A percentile compares a stretch with the other conserved stretches of the same genome.
Conservation (phyloP, 2,888 invertebrate genomes). For the Drosophila falleni region DNA sequence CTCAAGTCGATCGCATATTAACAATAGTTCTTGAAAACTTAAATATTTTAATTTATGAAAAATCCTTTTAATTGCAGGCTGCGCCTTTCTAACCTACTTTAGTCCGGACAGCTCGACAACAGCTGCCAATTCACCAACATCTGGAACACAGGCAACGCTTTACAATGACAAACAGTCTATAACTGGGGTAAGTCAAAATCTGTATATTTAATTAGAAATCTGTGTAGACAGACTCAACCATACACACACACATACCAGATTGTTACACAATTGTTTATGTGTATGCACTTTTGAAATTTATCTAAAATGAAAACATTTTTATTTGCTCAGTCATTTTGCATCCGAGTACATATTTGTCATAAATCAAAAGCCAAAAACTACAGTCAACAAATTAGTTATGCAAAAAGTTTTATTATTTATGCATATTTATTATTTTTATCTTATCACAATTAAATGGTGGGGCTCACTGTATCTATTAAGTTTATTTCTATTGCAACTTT, state of each 20-base stretch:
- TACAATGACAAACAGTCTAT: slow-evolving; percentile 99
- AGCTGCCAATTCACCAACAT: slow-evolving; percentile 87
- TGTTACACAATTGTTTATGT: slow-evolving; percentile 32
- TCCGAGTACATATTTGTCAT: slow-evolving; percentile 31
- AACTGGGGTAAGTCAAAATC: slow-evolving; percentile 95
- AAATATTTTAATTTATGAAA: neutral
- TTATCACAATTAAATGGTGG: slow-evolving; percentile 29
- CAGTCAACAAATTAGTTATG: slow-evolving; percentile 43
- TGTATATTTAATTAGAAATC: slow-evolving; percentile 21
- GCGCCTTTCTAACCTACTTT: slow-evolving; percentile 99
- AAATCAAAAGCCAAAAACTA: slow-evolving; percentile 45
- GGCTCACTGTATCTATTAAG: slow-evolving; percentile 13
- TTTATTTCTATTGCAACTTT: slow-evolving; percentile 13
- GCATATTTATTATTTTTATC: slow-evolving; percentile 8
- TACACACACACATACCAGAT: slow-evolving; percentile 4
- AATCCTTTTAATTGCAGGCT: slow-evolving; percentile 88
- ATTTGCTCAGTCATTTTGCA: slow-evolving; percentile 41
- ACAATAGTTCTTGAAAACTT: neutral
- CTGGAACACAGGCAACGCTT: slow-evolving; percentile 85
- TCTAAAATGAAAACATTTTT: slow-evolving; percentile 42
- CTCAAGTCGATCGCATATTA: too few species aligned
- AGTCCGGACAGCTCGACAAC: slow-evolving; percentile 94
- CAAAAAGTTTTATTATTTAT: slow-evolving; percentile 30
- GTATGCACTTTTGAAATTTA: slow-evolving; percentile 43
- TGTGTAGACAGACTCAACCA: slow-evolving; percentile 12